Percentiles rank a stretch among this genome's conserved stretches.
Evolutionary conservation across 2,888 invertebrate species (phyloP).

Genomic region (Eremobia ochroleuca): DNA sequence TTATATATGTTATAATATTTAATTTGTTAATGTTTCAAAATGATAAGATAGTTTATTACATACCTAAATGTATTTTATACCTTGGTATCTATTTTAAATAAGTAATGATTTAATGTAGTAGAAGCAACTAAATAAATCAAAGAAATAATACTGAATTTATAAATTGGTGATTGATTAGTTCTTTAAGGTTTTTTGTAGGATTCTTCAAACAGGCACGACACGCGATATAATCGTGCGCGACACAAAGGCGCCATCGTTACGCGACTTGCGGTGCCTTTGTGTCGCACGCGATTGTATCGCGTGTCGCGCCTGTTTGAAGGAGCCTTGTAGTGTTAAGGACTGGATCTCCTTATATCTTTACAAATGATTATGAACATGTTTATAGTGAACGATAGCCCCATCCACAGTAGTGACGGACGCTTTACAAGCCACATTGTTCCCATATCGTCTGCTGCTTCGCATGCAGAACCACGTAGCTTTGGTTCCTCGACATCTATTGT

Average conservation of each 20-base stretch:
- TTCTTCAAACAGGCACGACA: too few relatives aligned
- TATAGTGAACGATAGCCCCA: constrained; percentile 45
- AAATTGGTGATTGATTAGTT: background rate
- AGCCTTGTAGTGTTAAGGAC: too few relatives aligned
- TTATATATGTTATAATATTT: too few relatives aligned
- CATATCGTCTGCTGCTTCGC: constrained; percentile 52
- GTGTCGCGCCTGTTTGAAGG: too few relatives aligned
- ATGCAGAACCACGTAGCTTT: constrained; percentile 77
- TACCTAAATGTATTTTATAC: background rate
- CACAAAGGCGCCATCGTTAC: too few relatives aligned
- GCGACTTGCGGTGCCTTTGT: too few relatives aligned
- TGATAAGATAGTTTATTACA: background rate
- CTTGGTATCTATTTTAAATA: background rate
- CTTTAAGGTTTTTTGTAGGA: too few relatives aligned
- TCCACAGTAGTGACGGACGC: constrained; percentile 54
- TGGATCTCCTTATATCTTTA: constrained; percentile 9
- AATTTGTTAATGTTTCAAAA: background rate
- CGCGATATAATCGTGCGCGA: too few relatives aligned
- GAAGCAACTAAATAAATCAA: background rate
- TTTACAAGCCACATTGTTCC: constrained; percentile 38
- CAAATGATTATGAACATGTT: constrained; percentile 54
- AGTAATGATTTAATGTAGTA: background rate
- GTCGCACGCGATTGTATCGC: too few relatives aligned
- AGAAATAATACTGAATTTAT: background rate
- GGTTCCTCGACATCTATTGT: constrained; percentile 70